Conservation (phyloP, 2,113 vertebrate genomes). For the Python bivittatus region DNA sequence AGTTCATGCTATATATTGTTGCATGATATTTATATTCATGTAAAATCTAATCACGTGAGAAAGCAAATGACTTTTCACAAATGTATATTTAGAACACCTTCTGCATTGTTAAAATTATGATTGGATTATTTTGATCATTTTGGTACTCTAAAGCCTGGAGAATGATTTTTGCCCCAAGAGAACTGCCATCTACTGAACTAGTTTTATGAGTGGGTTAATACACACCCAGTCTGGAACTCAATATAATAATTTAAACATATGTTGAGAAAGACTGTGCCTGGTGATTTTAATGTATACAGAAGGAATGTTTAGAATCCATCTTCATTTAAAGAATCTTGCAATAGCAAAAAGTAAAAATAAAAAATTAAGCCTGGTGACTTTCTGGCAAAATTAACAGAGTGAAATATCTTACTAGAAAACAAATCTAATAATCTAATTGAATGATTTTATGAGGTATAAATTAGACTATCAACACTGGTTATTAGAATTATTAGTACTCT, state of each 20-base stretch:
- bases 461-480: neutral
- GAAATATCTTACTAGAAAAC: neutral
- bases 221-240: neutral
- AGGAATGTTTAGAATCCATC: neutral
- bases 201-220: neutral
- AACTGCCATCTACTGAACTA: neutral
- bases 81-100: rapidly evolving
- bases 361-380: neutral
- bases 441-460: neutral
- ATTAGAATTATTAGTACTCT: neutral
- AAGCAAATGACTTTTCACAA: conserved; percentile 18
- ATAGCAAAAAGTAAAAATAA: neutral
- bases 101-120: neutral
- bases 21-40: neutral
- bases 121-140: neutral
- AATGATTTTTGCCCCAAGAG: neutral
- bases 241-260: neutral
- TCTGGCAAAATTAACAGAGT: neutral
- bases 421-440: neutral
- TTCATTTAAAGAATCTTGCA: neutral
- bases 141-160: neutral
- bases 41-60: neutral
- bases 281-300: neutral
- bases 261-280: neutral
- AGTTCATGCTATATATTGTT: neutral